These are phyloP conservation scores for Ecdyonurus torrentis DNA, from an alignment of 2,888 invertebrate genomes.

Conservation along the genomic window DNA sequence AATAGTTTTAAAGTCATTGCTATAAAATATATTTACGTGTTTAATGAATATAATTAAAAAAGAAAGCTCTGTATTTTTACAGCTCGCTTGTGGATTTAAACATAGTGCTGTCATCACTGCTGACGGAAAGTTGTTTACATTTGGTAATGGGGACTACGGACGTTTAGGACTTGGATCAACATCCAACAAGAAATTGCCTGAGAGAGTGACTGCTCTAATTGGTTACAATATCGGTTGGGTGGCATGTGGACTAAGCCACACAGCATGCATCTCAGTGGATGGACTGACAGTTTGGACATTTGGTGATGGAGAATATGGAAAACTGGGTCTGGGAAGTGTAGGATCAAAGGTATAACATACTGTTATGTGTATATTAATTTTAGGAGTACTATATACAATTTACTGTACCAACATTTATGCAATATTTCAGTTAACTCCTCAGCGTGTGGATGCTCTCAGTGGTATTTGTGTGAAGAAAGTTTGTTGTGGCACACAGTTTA, in stretches of 20 bases:
- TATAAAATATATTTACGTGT: too few species aligned
- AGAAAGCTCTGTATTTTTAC: constrained; percentile 13
- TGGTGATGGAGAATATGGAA: constrained; percentile 47
- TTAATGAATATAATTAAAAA: too few species aligned
- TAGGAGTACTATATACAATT: not conserved
- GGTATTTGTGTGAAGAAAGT: constrained; percentile 32
- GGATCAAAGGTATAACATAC: not conserved
- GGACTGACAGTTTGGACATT: constrained; percentile 42
- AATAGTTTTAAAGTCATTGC: too few species aligned
- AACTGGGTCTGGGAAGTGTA: constrained; percentile 32
- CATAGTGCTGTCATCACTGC: constrained; percentile 45
- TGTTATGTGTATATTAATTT: not conserved
- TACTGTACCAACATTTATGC: too few species aligned
- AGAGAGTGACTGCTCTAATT: constrained; percentile 33
- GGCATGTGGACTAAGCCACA: constrained; percentile 45
- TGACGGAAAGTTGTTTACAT: constrained; percentile 44
- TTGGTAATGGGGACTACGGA: constrained; percentile 48
- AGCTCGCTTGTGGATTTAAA: constrained; percentile 43
- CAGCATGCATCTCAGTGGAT: constrained; percentile 38
- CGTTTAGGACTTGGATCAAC: constrained; percentile 39
- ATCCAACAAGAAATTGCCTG: constrained; percentile 42
- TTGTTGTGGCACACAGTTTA: constrained; percentile 44
- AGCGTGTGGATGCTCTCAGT: not conserved
- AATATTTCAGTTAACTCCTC: not conserved
- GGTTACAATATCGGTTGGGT: constrained; percentile 34